Evolutionary conservation across 2,797 vertebrate genomes (phyloP).

Genomic region (Anolis apletophallus): DNA sequence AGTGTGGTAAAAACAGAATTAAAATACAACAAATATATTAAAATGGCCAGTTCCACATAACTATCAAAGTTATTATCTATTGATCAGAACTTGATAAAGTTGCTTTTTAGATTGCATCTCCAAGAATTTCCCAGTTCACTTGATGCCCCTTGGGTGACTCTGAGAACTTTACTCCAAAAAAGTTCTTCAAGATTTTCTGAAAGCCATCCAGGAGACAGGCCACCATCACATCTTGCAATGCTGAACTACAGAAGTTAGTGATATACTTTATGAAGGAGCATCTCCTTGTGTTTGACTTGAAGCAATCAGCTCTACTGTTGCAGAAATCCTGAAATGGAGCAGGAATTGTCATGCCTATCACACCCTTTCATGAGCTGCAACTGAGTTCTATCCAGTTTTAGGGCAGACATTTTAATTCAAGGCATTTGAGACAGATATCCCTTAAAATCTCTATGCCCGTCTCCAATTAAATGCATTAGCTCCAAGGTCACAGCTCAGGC

Average conservation of each 20-base stretch:
- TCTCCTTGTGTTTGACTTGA: not conserved
- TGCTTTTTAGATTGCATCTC: no score
- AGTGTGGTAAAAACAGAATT: no score
- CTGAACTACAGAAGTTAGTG: no score
- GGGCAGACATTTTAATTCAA: slow-evolving; percentile 21
- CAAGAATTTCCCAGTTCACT: no score
- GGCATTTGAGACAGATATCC: slow-evolving; percentile 18
- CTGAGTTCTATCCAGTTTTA: not conserved
- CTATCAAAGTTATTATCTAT: no score
- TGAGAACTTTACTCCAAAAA: no score
- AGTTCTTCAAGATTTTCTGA: not conserved
- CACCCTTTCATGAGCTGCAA: no score
- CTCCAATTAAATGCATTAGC: slow-evolving; percentile 26
- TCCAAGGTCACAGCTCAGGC: slow-evolving; percentile 32
- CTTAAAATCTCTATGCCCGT: slow-evolving; percentile 7
- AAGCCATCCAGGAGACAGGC: not conserved
- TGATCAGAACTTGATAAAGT: no score
- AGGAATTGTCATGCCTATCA: not conserved
- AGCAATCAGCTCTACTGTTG: not conserved
- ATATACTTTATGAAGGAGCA: not conserved
- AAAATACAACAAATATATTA: no score
- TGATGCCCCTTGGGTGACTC: no score
- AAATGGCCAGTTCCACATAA: not conserved
- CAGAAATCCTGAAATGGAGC: not conserved
- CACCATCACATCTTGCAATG: not conserved